phyloP scores from a whole-genome alignment of 2,888 invertebrate genomes.

The Patella depressa region DNA sequence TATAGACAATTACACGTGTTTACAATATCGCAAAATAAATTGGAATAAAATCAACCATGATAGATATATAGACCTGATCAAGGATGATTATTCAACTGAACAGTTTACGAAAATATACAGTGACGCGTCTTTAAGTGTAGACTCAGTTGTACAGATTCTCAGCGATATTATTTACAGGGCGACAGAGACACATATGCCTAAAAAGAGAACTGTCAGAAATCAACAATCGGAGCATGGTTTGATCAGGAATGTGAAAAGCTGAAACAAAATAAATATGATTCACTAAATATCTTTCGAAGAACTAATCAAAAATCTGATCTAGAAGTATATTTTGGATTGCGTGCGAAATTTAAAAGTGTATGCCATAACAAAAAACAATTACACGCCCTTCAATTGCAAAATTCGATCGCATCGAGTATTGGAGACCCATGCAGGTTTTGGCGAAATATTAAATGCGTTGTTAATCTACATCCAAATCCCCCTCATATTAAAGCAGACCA shows the following conservation, averaged over 20 bases:
- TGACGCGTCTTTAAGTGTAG: neutral
- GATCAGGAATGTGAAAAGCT: neutral
- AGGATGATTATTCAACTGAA: neutral
- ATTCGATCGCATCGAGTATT: neutral
- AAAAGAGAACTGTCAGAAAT: neutral
- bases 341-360: neutral
- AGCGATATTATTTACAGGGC: neutral
- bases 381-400: neutral
- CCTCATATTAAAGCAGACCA: too few relatives aligned
- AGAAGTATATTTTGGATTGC: neutral
- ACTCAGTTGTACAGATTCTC: neutral
- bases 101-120: neutral
- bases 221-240: neutral
- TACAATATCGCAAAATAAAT: neutral
- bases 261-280: neutral
- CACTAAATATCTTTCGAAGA: neutral
- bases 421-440: neutral
- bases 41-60: neutral
- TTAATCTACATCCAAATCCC: too few relatives aligned
- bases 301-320: neutral
- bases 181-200: neutral
- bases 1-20: neutral
- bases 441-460: too few relatives aligned
- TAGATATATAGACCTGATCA: neutral
- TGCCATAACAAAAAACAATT: neutral